Percentiles rank a stretch among this genome's conserved stretches.
Evolutionary conservation across 2,113 vertebrate species (phyloP).

Genomic region (Sceloporus undulatus): DNA sequence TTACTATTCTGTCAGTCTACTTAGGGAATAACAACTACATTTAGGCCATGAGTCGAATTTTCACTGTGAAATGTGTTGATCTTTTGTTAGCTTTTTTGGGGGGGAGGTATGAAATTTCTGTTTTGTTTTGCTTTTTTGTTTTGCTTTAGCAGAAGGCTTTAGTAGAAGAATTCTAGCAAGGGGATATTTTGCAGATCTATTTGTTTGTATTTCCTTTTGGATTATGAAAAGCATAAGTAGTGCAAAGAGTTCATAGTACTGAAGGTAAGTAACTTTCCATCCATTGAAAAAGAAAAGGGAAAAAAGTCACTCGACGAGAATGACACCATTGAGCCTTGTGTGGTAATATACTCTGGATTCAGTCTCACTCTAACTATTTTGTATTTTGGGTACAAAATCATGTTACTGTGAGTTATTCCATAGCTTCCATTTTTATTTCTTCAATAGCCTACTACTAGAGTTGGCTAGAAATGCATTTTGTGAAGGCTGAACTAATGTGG

Average conservation of each 20-base stretch:
- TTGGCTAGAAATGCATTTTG: not conserved
- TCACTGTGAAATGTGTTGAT: not conserved
- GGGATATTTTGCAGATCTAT: conserved; percentile 24
- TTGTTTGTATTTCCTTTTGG: conserved; percentile 28
- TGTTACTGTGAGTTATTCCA: not conserved
- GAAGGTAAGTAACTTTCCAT: conserved; percentile 22
- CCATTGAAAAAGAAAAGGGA: conserved; percentile 9
- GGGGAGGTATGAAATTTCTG: not conserved
- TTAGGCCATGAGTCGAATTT: not conserved
- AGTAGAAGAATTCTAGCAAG: conserved; percentile 5
- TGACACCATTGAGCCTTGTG: conserved; percentile 27
- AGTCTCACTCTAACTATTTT: not conserved
- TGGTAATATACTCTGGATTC: conserved; percentile 25
- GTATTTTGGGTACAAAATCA: not conserved
- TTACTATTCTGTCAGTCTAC: too few relatives aligned
- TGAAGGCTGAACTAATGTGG: not conserved
- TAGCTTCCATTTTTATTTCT: conserved; percentile 22
- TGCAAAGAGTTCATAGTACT: conserved; percentile 62
- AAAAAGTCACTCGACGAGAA: conserved; percentile 2
- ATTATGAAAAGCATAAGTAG: conserved; percentile 60
- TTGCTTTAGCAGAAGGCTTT: not conserved
- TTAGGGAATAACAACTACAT: too few relatives aligned
- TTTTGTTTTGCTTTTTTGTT: not conserved
- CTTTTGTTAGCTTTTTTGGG: not conserved
- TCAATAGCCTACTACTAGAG: not conserved